Evolutionary conservation across 2,888 invertebrate species (phyloP), one percentile per base, ranked within the genome.

Genomic region (Pyrrhosoma nymphula): DNA sequence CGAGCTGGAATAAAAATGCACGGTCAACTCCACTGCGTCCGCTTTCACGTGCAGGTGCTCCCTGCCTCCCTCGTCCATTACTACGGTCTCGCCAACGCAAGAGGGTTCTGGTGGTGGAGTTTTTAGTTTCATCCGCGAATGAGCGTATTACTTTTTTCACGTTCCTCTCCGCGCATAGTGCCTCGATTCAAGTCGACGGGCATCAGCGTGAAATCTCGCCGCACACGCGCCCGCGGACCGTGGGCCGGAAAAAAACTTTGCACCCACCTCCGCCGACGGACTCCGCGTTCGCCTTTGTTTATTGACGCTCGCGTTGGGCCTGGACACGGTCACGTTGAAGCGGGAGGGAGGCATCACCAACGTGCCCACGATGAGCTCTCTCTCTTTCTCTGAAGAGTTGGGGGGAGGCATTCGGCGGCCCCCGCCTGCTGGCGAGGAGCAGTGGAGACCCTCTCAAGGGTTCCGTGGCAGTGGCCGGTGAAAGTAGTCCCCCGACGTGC

Each of bases 401-500:
- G 26, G 69, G 2, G 12, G 35, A 14, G 6, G 0, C 0, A 6
- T 16, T 4, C n/a, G n/a, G n/a, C n/a, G 26, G 82, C 1, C 16
- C 82, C 82, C 30, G n/a, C n/a, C n/a, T n/a, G n/a, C n/a, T n/a
- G n/a, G n/a, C n/a, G n/a, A n/a, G n/a, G n/a, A n/a, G 30, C 12
- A 30, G 30, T 30, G 82, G 82, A 35, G 82, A n/a, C 75, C 35
- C 75, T n/a, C n/a, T 82, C 35, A 18, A 82, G 82, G 82, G 30
- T 2, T 69, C 82, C 30, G 82, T 82, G 35, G 2, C 69, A 69
- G 69, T 2, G 82, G 82, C 82, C 82, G 30, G 82, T 82, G 82
- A 82, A 82, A 82, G 82, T 82, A 3, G 82, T 82, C 75, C 82
- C n/a, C 69, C 35, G 35, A 82, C 75, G 30, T 82, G 75, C 75